Conservation (phyloP, 64 coral and sea anemone genomes). For the Montipora cactus region DNA sequence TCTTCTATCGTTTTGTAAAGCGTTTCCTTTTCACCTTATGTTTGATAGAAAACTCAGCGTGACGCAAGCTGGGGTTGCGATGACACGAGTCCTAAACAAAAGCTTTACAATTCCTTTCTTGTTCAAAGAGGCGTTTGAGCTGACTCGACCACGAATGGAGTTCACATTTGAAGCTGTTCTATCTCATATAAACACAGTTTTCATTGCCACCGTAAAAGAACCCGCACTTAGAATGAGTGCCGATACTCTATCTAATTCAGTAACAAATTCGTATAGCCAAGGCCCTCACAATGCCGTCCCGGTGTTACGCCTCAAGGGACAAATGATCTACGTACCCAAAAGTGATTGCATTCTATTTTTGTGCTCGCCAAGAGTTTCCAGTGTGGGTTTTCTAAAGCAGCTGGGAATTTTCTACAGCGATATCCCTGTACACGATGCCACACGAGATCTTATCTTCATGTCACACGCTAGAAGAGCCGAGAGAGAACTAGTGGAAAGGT, state of each 20-base stretch:
- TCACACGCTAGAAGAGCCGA: constrained; percentile 93
- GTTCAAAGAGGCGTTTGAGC: constrained; percentile 90
- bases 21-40: constrained; percentile 97
- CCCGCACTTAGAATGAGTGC: constrained; percentile 23
- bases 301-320: constrained; percentile 87
- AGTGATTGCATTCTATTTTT: constrained; percentile 91
- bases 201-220: constrained; percentile 89
- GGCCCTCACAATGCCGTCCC: neutral
- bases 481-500: constrained; percentile 89
- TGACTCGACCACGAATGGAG: constrained; percentile 86
- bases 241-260: neutral
- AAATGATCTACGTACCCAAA: constrained; percentile 92
- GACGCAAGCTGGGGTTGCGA: constrained; percentile 86
- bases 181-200: constrained; percentile 96
- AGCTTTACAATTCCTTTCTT: constrained; percentile 58
- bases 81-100: constrained; percentile 78
- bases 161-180: constrained; percentile 85
- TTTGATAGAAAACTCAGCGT: constrained; percentile 85
- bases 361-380: constrained; percentile 88
- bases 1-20: constrained; percentile 93
- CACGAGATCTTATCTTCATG: constrained; percentile 94
- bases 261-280: constrained; percentile 4
- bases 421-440: constrained; percentile 94
- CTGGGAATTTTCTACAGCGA: constrained; percentile 88
- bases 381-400: constrained; percentile 69